Evolutionary conservation across 1,140 invertebrate genomes (phyloP), one percentile per base, ranked within the genome.

Genomic region (Drosophila saltans): DNA sequence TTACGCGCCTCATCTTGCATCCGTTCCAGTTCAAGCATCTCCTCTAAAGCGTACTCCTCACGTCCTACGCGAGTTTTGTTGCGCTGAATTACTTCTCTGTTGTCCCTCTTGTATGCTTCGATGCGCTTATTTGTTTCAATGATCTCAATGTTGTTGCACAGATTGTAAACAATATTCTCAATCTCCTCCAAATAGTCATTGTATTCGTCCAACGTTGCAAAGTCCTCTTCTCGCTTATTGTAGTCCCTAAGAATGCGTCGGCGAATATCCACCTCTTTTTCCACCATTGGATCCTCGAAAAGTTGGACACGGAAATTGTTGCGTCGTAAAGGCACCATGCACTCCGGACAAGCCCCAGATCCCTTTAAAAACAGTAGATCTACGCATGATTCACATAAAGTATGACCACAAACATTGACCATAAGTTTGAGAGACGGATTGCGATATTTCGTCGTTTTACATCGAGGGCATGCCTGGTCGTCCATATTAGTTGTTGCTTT

Each of bases 391-490:
- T 99, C 98, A 93, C 99, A 99, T 75, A 99, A 93, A 16, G 97
- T 96, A 94, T 99, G 99, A 5, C 98, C 99, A 93, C 99, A 99
- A 58, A 98, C 95, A 93, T 99, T 99, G 61, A 99, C 98, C 97
- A 99, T 97, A 93, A 99, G 94, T 92, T 99, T 98, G 40, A 99
- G 93, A 0, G 97, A 98, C 30, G 98, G 98, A 94, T 99, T 99
- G 93, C 98, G 95, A 92, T 99, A 99, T 94, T 99, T 99, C 56
- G 97, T 99, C 30, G 98, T 99, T 94, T 99, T 99, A 93, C 99
- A 99, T 92, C 97, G 94, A 73, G 98, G 98, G 93, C 99, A 99
- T 11, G 95, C 96, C 93, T 97, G 96, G 83, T 98, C 97, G 74
- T 97, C 96, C 96, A 97, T 97, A 55, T 65, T 91, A 68, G 55